Evolutionary conservation across 2,888 invertebrate genomes (phyloP), one percentile per base, ranked within the genome.

Genomic region (Brachypterus glaber): DNA sequence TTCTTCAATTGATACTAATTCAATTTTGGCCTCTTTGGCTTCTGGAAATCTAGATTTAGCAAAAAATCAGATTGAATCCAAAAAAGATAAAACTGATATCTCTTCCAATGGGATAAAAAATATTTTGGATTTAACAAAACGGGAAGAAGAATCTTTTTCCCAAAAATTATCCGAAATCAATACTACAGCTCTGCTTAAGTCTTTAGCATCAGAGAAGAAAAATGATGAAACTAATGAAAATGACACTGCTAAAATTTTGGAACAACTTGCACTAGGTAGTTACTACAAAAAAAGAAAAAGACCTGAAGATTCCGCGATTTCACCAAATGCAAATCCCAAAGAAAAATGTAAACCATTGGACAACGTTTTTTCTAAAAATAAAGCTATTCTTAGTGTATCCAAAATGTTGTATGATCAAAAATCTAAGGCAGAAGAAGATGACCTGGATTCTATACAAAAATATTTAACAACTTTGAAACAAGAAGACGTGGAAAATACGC

Each of bases 361-460:
- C 13, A 31, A 44, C 13, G 35, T 47, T 17, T 51, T 48, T 33
- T 25, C 30, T 25, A 63, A 55, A 53, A 64, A 64, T 41, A 48
- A 54, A 39, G 59, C 59, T 11, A 38, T 63, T n/a, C 47, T 60
- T 16, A 52, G 49, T 37, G 47, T 58, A 27, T 51, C 58, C 8
- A 57, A 48, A 35, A 37, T 55, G 25, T 36, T 56, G 25, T 37
- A 41, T 21, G 45, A 42, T 26, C 34, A 39, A 3, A 38, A 49
- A 36, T 37, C 30, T n/a, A 33, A 11, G 14, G 33, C 37, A 14
- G 37, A 44, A 38, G 31, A 46, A 13, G 48, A 52, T 11, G 45
- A 47, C 17, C 30, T 42, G 3, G 35, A 46, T 18, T 36, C 46
- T 14, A 37, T 57, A 14, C 35, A 48, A 4, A 30, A 47, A 3